A percentile compares a stretch with the other conserved stretches of the same genome.
Evolutionary conservation across 2,797 vertebrate genomes (phyloP).

Genomic region (Thalassophryne amazonica): DNA sequence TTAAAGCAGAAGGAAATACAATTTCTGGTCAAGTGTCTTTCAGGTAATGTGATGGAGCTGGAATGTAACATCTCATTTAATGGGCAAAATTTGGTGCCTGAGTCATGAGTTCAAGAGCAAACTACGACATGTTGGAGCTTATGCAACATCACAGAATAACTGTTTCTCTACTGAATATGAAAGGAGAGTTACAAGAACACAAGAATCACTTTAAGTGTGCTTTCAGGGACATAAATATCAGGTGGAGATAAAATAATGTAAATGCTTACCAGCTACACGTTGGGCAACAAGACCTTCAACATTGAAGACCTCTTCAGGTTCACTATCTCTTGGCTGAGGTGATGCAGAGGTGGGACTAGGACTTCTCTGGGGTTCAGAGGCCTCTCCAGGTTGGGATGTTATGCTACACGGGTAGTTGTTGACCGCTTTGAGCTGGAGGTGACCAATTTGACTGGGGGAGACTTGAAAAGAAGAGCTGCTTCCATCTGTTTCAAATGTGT

Average conservation of each 20-base stretch:
- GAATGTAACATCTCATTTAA: too few relatives aligned
- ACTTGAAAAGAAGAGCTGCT: conserved; percentile 25
- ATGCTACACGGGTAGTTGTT: conserved; percentile 65
- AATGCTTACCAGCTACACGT: conserved; percentile 89
- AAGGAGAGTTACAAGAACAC: too few relatives aligned
- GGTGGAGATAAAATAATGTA: neutral
- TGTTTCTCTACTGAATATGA: too few relatives aligned
- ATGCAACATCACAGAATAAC: too few relatives aligned
- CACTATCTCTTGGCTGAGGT: conserved; percentile 72
- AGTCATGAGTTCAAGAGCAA: too few relatives aligned
- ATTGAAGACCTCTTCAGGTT: conserved; percentile 84
- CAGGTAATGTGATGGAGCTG: too few relatives aligned
- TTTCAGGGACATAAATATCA: too few relatives aligned
- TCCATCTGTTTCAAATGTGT: conserved; percentile 22
- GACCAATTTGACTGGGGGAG: conserved; percentile 22
- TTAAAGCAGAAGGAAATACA: too few relatives aligned
- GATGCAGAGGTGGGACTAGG: conserved; percentile 58
- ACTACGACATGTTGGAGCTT: too few relatives aligned
- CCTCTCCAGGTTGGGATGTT: conserved; percentile 50
- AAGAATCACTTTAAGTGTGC: too few relatives aligned
- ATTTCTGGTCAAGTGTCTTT: too few relatives aligned
- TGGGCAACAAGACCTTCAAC: conserved; percentile 95
- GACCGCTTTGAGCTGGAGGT: conserved; percentile 65
- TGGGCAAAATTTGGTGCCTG: too few relatives aligned
- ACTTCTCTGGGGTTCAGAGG: conserved; percentile 44